phyloP scores from a whole-genome alignment of 2,797 vertebrate species.

The Acanthopagrus latus region DNA sequence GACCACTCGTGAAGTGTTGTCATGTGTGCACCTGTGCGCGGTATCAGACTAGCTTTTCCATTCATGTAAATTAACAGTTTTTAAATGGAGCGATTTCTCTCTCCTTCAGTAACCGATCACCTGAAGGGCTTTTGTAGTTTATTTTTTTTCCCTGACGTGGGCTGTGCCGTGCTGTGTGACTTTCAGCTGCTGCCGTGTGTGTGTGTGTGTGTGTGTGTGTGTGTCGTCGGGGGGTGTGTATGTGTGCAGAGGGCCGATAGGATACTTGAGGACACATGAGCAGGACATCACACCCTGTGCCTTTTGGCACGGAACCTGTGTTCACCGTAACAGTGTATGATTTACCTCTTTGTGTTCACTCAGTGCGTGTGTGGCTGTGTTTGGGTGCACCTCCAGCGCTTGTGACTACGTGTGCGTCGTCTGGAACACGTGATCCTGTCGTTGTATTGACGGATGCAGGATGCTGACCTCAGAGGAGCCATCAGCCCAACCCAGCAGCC shows the following conservation, averaged over 20 bases:
- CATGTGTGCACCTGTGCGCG: too few species aligned
- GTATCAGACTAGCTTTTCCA: too few species aligned
- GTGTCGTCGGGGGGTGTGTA: not conserved
- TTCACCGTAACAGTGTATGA: conserved; percentile 11
- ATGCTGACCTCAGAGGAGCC: conserved; percentile 11
- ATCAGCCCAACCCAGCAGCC: conserved; percentile 13
- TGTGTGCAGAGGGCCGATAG: conserved; percentile 2
- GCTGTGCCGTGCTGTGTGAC: conserved; percentile 2
- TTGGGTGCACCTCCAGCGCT: not conserved
- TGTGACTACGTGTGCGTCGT: not conserved
- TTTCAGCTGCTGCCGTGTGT: not conserved
- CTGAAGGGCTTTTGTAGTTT: not conserved
- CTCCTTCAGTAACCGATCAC: not conserved
- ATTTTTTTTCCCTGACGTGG: not conserved
- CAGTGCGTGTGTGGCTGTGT: conserved; percentile 1
- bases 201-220: not conserved
- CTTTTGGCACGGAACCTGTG: conserved; percentile 15
- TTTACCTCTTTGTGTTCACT: not conserved
- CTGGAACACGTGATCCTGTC: conserved; percentile 4
- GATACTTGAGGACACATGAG: conserved; percentile 38
- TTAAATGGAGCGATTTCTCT: not conserved
- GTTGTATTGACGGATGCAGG: conserved; percentile 23
- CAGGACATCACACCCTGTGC: conserved; percentile 10
- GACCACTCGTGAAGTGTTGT: too few species aligned
- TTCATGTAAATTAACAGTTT: not conserved